Base-by-base conservation (phyloP, 2,113 vertebrate genomes). In the Tricholaema leucomelas region DNA sequence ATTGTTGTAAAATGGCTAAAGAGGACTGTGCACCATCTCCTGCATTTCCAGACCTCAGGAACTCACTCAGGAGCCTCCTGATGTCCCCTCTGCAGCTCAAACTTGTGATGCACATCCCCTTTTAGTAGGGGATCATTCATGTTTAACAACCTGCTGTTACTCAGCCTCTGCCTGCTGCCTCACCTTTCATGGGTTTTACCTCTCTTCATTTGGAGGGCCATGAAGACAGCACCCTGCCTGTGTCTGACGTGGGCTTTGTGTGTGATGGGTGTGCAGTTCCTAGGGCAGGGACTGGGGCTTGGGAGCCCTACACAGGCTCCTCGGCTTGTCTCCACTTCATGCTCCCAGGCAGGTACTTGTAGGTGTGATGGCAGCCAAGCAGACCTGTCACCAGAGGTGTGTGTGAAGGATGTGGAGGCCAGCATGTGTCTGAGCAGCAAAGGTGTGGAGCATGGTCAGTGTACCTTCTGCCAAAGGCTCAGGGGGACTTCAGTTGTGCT, bases 381-480 rank as follows among this genome's bases (percentile, higher is more conserved):
- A 66, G 56, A 50, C 35, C 73, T 65, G 63, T n/a, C 82, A 30
- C 59, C 85, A 36, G 63, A 21, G 74, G 21, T 50, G 66, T 9
- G 63, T 16, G 63, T 2, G 9, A 54, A 44, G 72, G 76, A 1
- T 13, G 48, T 2, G 81, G 52, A 63, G 72, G 77, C 17, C 64
- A 7, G 63, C 15, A 6, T 1, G 0, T 3, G 2, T 46, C 63
- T 12, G 61, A 75, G 80, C 52, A 46, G 74, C 38, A 12, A 8
- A 54, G 78, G 12, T 1, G 50, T 2, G 0, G 11, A 44, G 23
- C 11, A 2, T 0, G 0, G 31, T 30, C 54, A 2, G 1, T 12
- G 69, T 31, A 7, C 56, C 28, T 40, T 54, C 52, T 66, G 88
- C 75, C 40, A 2, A 7, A 2, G 1, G 42, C 7, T 38, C 44